phyloP scores from a whole-genome alignment of 2,797 vertebrate species.

The Zenarchopterus dispar region DNA sequence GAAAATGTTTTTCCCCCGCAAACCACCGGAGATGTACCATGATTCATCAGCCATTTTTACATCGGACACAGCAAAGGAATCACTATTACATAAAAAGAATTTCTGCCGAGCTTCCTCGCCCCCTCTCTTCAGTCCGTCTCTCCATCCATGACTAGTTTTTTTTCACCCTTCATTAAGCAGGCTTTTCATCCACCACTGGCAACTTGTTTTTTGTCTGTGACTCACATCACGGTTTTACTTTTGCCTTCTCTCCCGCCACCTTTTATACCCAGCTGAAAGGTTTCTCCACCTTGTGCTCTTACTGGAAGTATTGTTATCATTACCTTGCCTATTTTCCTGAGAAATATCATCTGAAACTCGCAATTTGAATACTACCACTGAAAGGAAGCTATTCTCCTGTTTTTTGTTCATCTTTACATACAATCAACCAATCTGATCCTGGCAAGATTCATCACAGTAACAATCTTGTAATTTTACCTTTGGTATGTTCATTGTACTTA shows the following conservation, averaged over 20 bases:
- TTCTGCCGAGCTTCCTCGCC: constrained; percentile 31
- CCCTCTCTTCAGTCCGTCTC: constrained; percentile 31
- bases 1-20: background rate
- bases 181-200: constrained; percentile 42
- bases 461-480: background rate
- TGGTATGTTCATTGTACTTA: background rate
- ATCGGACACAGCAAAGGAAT: constrained; percentile 28
- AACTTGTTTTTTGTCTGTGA: constrained; percentile 36
- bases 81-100: constrained; percentile 46
- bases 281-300: constrained; percentile 21
- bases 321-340: background rate
- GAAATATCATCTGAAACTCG: too few relatives aligned
- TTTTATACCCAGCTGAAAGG: constrained; percentile 23
- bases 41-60: constrained; percentile 25
- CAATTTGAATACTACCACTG: background rate
- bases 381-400: constrained; percentile 5
- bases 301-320: background rate
- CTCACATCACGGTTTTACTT: constrained; percentile 9
- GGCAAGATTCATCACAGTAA: background rate
- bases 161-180: constrained; percentile 66
- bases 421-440: background rate
- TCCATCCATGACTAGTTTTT: constrained; percentile 57
- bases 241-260: constrained; percentile 14
- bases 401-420: background rate
- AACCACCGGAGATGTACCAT: constrained; percentile 4